Percentiles rank a stretch among this genome's conserved stretches.
These are phyloP conservation scores for Eristalis tenax DNA, from an alignment of 2,888 invertebrate species.

Conservation along the genomic window DNA sequence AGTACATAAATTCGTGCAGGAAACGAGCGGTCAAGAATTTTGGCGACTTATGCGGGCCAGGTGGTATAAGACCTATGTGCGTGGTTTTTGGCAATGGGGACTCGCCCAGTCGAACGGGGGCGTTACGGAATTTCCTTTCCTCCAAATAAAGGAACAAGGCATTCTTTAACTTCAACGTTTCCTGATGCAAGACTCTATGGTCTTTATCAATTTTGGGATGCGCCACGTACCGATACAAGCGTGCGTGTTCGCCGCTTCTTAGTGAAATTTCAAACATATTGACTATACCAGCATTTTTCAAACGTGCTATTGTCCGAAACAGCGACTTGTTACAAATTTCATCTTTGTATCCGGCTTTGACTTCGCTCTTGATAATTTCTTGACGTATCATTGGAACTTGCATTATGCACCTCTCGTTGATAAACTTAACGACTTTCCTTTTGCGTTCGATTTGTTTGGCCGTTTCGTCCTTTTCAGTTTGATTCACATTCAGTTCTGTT, in stretches of 20 bases:
- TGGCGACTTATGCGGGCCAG: slow-evolving; percentile 76
- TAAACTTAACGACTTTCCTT: slow-evolving; percentile 84
- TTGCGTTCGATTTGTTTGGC: slow-evolving; percentile 82
- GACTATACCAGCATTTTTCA: slow-evolving; percentile 80
- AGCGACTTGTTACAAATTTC: slow-evolving; percentile 84
- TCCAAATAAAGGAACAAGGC: slow-evolving; percentile 74
- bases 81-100: neutral
- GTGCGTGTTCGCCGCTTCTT: slow-evolving; percentile 74
- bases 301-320: slow-evolving; percentile 83
- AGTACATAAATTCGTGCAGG: slow-evolving; percentile 87
- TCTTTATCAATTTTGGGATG: slow-evolving; percentile 77
- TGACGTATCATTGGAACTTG: slow-evolving; percentile 82
- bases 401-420: slow-evolving; percentile 84
- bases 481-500: slow-evolving; percentile 37
- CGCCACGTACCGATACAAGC: slow-evolving; percentile 76
- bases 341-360: slow-evolving; percentile 83
- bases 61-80: slow-evolving; percentile 31
- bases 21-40: slow-evolving; percentile 86
- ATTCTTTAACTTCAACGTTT: slow-evolving; percentile 77
- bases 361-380: slow-evolving; percentile 83
- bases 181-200: slow-evolving; percentile 74
- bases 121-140: slow-evolving; percentile 73
- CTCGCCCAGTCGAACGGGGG: neutral
- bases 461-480: slow-evolving; percentile 61
- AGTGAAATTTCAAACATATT: slow-evolving; percentile 77